These are phyloP conservation scores for Melangyna quadrimaculata DNA, from an alignment of 2,888 invertebrate genomes.

Conservation along the genomic window DNA sequence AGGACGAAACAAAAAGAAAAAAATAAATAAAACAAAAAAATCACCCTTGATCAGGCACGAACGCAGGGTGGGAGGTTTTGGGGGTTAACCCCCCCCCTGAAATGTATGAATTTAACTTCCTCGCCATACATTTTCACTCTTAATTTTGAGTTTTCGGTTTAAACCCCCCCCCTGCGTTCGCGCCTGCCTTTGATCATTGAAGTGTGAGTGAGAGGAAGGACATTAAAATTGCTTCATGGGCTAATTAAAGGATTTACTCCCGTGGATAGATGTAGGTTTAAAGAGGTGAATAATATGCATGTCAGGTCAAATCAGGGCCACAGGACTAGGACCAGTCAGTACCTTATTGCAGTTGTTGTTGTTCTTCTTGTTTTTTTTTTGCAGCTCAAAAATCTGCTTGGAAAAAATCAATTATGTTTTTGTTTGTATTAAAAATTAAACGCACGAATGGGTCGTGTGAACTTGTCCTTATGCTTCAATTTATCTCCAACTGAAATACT, in stretches of 20 bases:
- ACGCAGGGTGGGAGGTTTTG: too few species aligned
- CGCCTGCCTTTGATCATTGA: conserved; percentile 7
- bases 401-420: neutral
- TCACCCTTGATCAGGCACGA: too few species aligned
- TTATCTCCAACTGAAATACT: too few species aligned
- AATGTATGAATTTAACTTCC: too few species aligned
- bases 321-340: neutral
- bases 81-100: too few species aligned
- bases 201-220: conserved; percentile 36
- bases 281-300: conserved; percentile 16
- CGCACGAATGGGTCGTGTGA: neutral
- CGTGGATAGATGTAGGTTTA: neutral
- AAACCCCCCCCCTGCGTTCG: too few species aligned
- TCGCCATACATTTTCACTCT: too few species aligned
- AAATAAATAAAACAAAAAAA: neutral
- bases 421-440: neutral
- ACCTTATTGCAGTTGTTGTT: neutral
- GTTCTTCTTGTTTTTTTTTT: neutral
- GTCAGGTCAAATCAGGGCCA: neutral
- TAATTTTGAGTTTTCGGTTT: too few species aligned
- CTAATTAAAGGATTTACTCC: conserved; percentile 47
- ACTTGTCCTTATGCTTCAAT: neutral
- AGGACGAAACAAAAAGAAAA: neutral
- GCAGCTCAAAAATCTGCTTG: neutral
- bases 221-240: conserved; percentile 39